Conservation (phyloP, 1,140 invertebrate genomes). For the Danaus plexippus region DNA sequence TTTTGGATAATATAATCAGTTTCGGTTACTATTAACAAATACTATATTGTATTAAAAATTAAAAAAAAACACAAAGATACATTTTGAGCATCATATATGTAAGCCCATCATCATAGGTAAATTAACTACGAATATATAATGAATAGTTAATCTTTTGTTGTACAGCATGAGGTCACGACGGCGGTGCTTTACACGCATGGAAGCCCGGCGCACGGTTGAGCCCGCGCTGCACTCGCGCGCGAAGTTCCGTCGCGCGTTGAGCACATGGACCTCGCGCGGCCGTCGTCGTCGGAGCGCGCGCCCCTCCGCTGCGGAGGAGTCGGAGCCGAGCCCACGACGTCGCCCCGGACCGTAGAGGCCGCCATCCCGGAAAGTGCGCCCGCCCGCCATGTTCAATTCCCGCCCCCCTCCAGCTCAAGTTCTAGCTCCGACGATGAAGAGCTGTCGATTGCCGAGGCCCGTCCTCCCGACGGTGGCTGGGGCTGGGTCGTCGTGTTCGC, state of each 20-base stretch:
- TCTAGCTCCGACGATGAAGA: conserved; percentile 74
- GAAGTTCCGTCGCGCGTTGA: conserved; percentile 52
- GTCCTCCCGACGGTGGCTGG: conserved; percentile 83
- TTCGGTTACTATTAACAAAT: too few species aligned
- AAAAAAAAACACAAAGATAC: too few species aligned
- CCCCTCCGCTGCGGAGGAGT: conserved; percentile 49
- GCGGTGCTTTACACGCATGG: conserved; percentile 63
- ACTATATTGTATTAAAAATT: too few species aligned
- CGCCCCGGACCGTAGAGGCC: conserved; percentile 40
- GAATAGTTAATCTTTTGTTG: too few species aligned
- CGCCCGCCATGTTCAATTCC: conserved; percentile 72
- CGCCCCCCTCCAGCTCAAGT: conserved; percentile 57
- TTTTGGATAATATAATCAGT: too few species aligned
- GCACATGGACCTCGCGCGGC: conserved; percentile 64
- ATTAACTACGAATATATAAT: too few species aligned
- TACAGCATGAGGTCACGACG: conserved; percentile 66
- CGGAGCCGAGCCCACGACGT: conserved; percentile 47
- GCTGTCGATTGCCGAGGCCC: conserved; percentile 75
- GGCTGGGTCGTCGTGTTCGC: conserved; percentile 87
- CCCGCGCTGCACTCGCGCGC: conserved; percentile 55
- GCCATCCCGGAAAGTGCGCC: conserved; percentile 59
- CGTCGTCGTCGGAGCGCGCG: conserved; percentile 56
- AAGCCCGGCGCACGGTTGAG: conserved; percentile 60
- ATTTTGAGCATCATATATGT: too few species aligned
- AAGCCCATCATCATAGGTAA: too few species aligned